Base-by-base conservation (phyloP, 2,113 vertebrate species). In the Pontoporia blainvillei region DNA sequence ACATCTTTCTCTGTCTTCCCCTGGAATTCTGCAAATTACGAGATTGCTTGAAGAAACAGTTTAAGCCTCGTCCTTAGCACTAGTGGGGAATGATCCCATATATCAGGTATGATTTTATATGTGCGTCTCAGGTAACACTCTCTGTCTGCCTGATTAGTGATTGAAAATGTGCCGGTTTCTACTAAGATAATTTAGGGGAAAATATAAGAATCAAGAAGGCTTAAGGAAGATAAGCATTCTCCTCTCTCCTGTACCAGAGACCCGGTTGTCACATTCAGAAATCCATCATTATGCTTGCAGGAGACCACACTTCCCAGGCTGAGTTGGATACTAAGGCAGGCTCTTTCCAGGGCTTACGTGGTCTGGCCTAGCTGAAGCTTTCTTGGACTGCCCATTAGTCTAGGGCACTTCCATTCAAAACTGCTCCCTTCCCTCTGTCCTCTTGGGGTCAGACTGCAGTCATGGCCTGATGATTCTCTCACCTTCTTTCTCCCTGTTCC, bases 311-410 rank as follows among this genome's bases (percentile, higher is more conserved):
- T 81, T 52, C 27, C 66, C 13, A 25, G 25, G 21, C 1, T 5
- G 54, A 13, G 25, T 34, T 6, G n/a, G 36, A 2, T 17, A 31
- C 21, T 20, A 9, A 83, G 52, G 12, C 34, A 54, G 52, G 20
- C 3, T 79, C 21, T 57, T 54, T n/a, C 13, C 1, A 1, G 14
- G 18, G 82, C 41, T 10, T 10, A 34, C 11, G 0, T 3, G 36
- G 6, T 20, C 15, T 82, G 27, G 2, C 15, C n/a, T 25, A 71
- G 13, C n/a, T 72, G 52, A 41, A n/a, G 15, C 10, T 44, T 34
- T 52, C 34, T 21, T 13, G 46, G 54, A 29, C 12, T 59, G 8
- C 34, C 9, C 17, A 3, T 52, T 31, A 34, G 7, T 49, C 11
- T n/a, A 29, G 34, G 8, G 6, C 14, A 15, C 34, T 36, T 75